Percentiles rank a stretch among this genome's conserved stretches.
These are phyloP conservation scores for Drosophila bocki DNA, from an alignment of 1,140 invertebrate genomes.

Conservation along the genomic window DNA sequence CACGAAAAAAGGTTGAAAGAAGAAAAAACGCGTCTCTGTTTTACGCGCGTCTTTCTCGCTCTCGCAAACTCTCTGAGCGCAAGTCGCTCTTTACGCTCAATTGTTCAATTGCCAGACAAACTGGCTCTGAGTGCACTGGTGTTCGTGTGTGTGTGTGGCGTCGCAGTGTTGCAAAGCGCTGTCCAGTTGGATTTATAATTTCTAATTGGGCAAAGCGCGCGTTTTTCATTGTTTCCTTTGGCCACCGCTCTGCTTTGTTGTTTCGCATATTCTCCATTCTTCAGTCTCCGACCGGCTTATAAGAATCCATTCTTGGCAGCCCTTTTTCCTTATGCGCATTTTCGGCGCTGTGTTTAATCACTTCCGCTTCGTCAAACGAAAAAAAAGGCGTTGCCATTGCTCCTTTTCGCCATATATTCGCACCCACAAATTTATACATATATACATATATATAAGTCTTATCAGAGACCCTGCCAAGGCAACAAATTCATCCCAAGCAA, in stretches of 20 bases:
- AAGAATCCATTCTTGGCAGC: slow-evolving; percentile 59
- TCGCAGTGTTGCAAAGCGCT: slow-evolving; percentile 59
- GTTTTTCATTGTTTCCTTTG: slow-evolving; percentile 29
- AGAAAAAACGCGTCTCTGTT: slow-evolving; percentile 44
- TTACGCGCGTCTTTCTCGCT: slow-evolving; percentile 67
- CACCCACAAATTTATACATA: neutral
- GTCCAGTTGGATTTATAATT: slow-evolving; percentile 64
- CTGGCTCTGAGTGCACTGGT: slow-evolving; percentile 48
- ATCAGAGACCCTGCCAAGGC: slow-evolving; percentile 46
- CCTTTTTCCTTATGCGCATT: slow-evolving; percentile 17
- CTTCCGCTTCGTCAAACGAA: slow-evolving; percentile 56
- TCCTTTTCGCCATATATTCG: slow-evolving; percentile 10
- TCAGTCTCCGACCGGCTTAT: slow-evolving; percentile 1
- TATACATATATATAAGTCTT: slow-evolving; percentile 16
- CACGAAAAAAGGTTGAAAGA: slow-evolving; percentile 6
- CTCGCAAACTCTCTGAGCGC: slow-evolving; percentile 34
- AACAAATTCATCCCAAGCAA: slow-evolving; percentile 29
- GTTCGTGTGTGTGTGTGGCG: slow-evolving; percentile 37
- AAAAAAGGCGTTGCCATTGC: slow-evolving; percentile 55
- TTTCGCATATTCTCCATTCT: slow-evolving; percentile 9
- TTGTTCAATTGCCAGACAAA: slow-evolving; percentile 59
- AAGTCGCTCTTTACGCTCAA: slow-evolving; percentile 71
- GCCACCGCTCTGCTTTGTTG: slow-evolving; percentile 2
- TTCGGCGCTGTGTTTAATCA: slow-evolving; percentile 60
- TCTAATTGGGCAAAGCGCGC: slow-evolving; percentile 73